phyloP scores from a whole-genome alignment of 2,797 vertebrate genomes.

The Pipistrellus kuhlii region DNA sequence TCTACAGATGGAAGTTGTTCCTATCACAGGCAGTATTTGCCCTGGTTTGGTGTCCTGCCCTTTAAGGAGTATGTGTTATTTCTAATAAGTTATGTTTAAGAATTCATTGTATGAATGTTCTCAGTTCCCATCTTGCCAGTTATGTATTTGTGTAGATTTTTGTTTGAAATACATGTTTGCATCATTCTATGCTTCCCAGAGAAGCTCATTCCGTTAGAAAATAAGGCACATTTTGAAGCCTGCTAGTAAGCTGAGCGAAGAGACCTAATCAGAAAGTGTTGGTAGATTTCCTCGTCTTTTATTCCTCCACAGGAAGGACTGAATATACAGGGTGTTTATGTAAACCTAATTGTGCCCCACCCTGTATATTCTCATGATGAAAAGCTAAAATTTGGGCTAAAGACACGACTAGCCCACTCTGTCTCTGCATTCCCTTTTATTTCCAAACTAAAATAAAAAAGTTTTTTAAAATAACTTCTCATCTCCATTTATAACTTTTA shows the following conservation, averaged over 20 bases:
- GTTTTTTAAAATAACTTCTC: slow-evolving; percentile 48
- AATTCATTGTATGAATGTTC: slow-evolving; percentile 68
- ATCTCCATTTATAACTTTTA: slow-evolving; percentile 38
- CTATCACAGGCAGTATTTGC: slow-evolving; percentile 48
- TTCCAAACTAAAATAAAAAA: slow-evolving; percentile 47
- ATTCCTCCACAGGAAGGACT: slow-evolving; percentile 63
- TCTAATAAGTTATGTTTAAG: slow-evolving; percentile 62
- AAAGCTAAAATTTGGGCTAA: slow-evolving; percentile 49
- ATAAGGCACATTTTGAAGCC: slow-evolving; percentile 73
- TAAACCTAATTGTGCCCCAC: too few relatives aligned
- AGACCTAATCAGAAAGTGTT: slow-evolving; percentile 51
- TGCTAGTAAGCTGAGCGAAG: slow-evolving; percentile 58
- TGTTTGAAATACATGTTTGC: slow-evolving; percentile 64
- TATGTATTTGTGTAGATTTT: slow-evolving; percentile 56
- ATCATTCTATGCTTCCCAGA: slow-evolving; percentile 79
- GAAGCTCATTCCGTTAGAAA: slow-evolving; percentile 77
- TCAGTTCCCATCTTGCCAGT: slow-evolving; percentile 44
- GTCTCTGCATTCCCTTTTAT: slow-evolving; percentile 58
- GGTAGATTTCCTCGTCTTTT: slow-evolving; percentile 52
- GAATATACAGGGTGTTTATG: too few relatives aligned
- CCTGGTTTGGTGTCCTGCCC: slow-evolving; percentile 26
- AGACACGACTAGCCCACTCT: slow-evolving; percentile 3
- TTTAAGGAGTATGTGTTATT: slow-evolving; percentile 41
- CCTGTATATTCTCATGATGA: neutral
- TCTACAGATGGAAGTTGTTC: slow-evolving; percentile 56